These are phyloP conservation scores for Callaeas wilsoni DNA, from an alignment of 2,113 vertebrate species.

Conservation along the genomic window DNA sequence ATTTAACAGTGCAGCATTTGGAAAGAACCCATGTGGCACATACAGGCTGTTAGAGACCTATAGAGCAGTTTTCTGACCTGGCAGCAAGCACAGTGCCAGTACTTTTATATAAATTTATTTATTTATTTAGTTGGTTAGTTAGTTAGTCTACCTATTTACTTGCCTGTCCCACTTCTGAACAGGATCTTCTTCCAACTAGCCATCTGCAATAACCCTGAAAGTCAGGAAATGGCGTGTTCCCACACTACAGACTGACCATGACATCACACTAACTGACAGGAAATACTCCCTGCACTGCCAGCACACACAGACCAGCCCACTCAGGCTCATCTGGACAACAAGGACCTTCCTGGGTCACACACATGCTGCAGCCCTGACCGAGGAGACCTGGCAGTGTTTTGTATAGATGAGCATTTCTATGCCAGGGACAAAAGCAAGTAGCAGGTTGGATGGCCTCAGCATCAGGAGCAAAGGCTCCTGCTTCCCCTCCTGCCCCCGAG, in stretches of 20 bases:
- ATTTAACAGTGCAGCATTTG: neutral
- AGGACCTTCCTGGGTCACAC: neutral
- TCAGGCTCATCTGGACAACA: neutral
- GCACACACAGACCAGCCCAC: neutral
- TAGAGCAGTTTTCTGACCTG: neutral
- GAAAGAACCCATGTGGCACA: neutral
- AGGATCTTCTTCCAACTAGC: neutral
- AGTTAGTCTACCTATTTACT: neutral
- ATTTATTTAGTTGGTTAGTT: neutral
- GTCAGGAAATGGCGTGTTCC: neutral
- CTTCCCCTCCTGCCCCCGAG: neutral
- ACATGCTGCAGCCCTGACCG: accelerated
- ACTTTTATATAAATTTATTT: neutral
- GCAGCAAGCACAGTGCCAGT: neutral
- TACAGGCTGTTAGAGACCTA: accelerated
- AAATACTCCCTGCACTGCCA: neutral
- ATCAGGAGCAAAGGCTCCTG: neutral
- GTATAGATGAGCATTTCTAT: neutral
- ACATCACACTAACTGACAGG: neutral
- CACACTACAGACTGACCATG: neutral
- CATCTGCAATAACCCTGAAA: neutral
- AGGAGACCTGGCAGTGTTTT: neutral
- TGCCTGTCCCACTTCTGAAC: neutral
- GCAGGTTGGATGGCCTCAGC: neutral
- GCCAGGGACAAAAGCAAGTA: accelerated